phyloP scores from a whole-genome alignment of 2,888 invertebrate genomes.

The Clepsis dumicolana region DNA sequence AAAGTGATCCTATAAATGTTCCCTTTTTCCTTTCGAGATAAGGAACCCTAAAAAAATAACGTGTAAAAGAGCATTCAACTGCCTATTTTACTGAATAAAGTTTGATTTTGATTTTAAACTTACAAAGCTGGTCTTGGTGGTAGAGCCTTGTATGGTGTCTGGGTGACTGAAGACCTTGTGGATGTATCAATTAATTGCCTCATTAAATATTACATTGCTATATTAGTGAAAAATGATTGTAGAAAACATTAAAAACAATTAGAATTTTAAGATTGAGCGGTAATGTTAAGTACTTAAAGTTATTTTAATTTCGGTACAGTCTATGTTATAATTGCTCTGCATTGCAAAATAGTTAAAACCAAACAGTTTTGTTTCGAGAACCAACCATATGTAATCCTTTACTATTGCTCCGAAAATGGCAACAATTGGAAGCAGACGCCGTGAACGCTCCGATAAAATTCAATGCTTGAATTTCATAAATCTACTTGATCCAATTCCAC shows the following conservation, averaged over 20 bases:
- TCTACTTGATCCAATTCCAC: slow-evolving; percentile 20
- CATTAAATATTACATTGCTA: slow-evolving; percentile 33
- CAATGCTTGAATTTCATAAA: slow-evolving; percentile 15
- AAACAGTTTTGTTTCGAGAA: slow-evolving; percentile 31
- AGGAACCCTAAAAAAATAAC: too few species aligned
- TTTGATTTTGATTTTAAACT: too few species aligned
- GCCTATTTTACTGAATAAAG: too few species aligned
- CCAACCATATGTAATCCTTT: slow-evolving; percentile 42
- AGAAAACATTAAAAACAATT: background rate
- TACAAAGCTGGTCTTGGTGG: background rate
- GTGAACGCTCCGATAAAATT: slow-evolving; percentile 24
- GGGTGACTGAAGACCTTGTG: slow-evolving; percentile 29
- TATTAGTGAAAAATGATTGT: slow-evolving; percentile 19
- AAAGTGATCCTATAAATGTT: too few species aligned
- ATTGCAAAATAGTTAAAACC: slow-evolving; percentile 40
- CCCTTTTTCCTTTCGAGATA: too few species aligned
- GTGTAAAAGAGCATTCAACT: too few species aligned
- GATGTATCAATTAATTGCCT: slow-evolving; percentile 24
- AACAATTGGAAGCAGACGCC: slow-evolving; percentile 27
- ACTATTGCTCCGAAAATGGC: background rate
- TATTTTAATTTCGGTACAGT: slow-evolving; percentile 23
- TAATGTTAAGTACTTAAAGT: slow-evolving; percentile 10
- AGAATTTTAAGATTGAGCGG: background rate
- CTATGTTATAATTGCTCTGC: slow-evolving; percentile 43
- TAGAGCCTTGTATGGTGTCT: slow-evolving; percentile 28